A percentile compares a stretch with the other conserved stretches of the same genome.
phyloP scores from a whole-genome alignment of 2,113 vertebrate species.

The Lampris incognitus region DNA sequence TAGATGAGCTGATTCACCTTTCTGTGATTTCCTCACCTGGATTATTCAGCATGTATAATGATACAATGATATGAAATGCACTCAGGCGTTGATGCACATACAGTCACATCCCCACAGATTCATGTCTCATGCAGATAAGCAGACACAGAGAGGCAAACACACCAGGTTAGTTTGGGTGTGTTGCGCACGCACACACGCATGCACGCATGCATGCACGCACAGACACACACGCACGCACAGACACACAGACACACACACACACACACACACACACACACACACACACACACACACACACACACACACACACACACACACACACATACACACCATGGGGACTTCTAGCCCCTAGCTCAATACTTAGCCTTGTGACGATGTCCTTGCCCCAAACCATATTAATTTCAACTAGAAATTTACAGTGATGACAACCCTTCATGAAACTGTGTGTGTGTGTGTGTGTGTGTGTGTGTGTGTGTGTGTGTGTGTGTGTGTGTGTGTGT shows the following conservation, averaged over 20 bases:
- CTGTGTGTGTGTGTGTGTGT: neutral
- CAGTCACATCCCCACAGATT: neutral
- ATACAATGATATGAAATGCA: neutral
- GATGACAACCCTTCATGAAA: slow-evolving; percentile 37
- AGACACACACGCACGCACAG: neutral
- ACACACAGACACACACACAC: neutral
- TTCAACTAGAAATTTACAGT: slow-evolving; percentile 51
- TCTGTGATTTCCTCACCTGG: no score
- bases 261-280: neutral
- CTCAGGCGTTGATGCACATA: neutral
- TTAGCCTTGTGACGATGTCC: slow-evolving; percentile 1
- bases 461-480: neutral
- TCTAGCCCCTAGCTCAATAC: neutral
- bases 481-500: neutral
- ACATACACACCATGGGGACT: neutral
- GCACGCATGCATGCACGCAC: neutral
- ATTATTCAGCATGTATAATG: no score
- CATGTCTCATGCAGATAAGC: neutral
- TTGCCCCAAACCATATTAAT: slow-evolving; percentile 23
- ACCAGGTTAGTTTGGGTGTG: no score
- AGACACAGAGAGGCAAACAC: no score
- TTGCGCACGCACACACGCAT: neutral
- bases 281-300: neutral
- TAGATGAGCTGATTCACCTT: no score
- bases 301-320: neutral